Evolutionary conservation across 2,113 vertebrate species (phyloP).

Genomic region (Collichthys lucidus): DNA sequence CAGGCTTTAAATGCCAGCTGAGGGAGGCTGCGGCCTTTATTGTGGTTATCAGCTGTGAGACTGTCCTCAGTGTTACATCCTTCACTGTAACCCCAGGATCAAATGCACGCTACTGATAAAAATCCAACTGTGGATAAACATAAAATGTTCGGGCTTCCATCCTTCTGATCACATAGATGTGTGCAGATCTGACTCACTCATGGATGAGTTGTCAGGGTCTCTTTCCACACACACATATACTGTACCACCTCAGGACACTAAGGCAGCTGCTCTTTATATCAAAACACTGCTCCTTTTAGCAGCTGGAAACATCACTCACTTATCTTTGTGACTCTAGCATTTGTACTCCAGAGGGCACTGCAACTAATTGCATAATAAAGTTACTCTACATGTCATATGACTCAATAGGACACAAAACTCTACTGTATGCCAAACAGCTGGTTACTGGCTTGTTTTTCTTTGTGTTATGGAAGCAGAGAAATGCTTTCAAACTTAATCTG

Average conservation of each 20-base stretch:
- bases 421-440: constrained; percentile 11
- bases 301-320: constrained; percentile 32
- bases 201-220: constrained; percentile 65
- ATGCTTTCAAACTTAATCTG: constrained; percentile 41
- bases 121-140: constrained; percentile 42
- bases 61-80: not conserved
- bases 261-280: constrained; percentile 55
- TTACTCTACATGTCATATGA: constrained; percentile 36
- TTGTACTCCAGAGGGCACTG: constrained; percentile 35
- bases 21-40: constrained; percentile 26
- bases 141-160: constrained; percentile 43
- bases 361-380: constrained; percentile 43
- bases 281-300: constrained; percentile 40
- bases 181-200: constrained; percentile 68
- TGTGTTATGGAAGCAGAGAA: constrained; percentile 23
- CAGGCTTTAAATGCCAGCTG: constrained; percentile 57
- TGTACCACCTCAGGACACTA: constrained; percentile 59
- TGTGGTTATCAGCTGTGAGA: constrained; percentile 56
- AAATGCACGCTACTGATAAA: constrained; percentile 40
- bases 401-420: constrained; percentile 32
- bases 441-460: constrained; percentile 22
- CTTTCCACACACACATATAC: constrained; percentile 33
- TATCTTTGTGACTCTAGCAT: constrained; percentile 16
- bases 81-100: constrained; percentile 17
- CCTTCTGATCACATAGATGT: constrained; percentile 70